phyloP scores from a whole-genome alignment of 2,888 invertebrate species.

The Podotricha telesiphe region DNA sequence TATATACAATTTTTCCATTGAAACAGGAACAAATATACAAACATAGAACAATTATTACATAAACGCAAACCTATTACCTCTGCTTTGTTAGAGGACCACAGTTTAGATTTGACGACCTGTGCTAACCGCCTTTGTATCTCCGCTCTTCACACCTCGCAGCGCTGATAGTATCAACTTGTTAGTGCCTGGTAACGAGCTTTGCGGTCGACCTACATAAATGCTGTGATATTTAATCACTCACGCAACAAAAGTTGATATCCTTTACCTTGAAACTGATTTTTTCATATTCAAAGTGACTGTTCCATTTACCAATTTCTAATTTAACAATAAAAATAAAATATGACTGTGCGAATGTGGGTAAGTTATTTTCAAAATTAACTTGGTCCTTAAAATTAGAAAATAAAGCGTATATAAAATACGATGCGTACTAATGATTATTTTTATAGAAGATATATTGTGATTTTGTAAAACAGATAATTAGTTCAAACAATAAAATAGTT shows the following conservation, averaged over 20 bases:
- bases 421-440: too few relatives aligned
- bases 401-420: too few relatives aligned
- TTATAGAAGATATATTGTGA: too few relatives aligned
- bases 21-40: not conserved
- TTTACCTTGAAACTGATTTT: constrained; percentile 22
- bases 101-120: constrained; percentile 46
- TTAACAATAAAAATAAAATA: too few relatives aligned
- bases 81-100: constrained; percentile 33
- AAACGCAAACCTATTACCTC: constrained; percentile 12
- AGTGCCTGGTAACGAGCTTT: constrained; percentile 51
- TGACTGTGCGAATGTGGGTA: too few relatives aligned
- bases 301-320: not conserved
- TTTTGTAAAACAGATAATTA: too few relatives aligned
- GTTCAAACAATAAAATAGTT: too few relatives aligned
- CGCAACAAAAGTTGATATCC: constrained; percentile 25
- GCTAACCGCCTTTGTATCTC: constrained; percentile 46
- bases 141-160: constrained; percentile 54
- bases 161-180: constrained; percentile 51
- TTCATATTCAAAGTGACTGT: not conserved
- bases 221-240: constrained; percentile 32
- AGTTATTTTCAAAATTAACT: too few relatives aligned
- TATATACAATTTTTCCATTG: not conserved
- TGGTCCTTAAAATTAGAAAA: too few relatives aligned
- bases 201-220: constrained; percentile 47
- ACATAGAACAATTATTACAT: constrained; percentile 6